Conservation (phyloP, 2,888 invertebrate genomes). For the Coenonympha arcania region DNA sequence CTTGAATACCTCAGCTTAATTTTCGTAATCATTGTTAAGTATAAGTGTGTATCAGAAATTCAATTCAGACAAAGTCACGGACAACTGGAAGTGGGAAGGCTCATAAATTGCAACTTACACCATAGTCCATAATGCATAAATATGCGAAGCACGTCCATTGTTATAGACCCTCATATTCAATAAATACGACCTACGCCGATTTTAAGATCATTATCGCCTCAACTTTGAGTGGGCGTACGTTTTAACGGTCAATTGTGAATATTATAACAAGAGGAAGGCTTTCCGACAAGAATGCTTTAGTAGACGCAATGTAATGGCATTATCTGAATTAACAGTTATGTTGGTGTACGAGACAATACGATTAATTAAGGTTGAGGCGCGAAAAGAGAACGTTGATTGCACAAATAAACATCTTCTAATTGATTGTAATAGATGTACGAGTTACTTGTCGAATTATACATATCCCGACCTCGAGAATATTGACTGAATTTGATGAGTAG, state of each 20-base stretch:
- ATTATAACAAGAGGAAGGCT: slow-evolving; percentile 50
- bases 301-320: slow-evolving; percentile 45
- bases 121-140: background rate
- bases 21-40: too few species aligned
- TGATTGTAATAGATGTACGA: background rate
- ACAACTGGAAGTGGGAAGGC: background rate
- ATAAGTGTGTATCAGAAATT: too few species aligned
- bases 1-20: too few species aligned
- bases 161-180: slow-evolving; percentile 22
- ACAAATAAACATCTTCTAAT: slow-evolving; percentile 30
- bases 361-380: slow-evolving; percentile 46
- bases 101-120: slow-evolving; percentile 8
- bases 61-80: too few species aligned
- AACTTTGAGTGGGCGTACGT: slow-evolving; percentile 51
- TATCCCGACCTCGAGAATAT: too few species aligned
- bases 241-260: slow-evolving; percentile 59
- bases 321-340: slow-evolving; percentile 54
- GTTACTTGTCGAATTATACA: too few species aligned
- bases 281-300: slow-evolving; percentile 39
- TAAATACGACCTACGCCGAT: slow-evolving; percentile 59
- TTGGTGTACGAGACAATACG: slow-evolving; percentile 50
- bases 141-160: slow-evolving; percentile 14
- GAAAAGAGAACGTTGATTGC: background rate
- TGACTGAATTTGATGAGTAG: too few species aligned
- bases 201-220: slow-evolving; percentile 65